Evolutionary conservation across 2,888 invertebrate species (phyloP), one percentile per base, ranked within the genome.

Genomic region (Minunthozetes semirufus): DNA sequence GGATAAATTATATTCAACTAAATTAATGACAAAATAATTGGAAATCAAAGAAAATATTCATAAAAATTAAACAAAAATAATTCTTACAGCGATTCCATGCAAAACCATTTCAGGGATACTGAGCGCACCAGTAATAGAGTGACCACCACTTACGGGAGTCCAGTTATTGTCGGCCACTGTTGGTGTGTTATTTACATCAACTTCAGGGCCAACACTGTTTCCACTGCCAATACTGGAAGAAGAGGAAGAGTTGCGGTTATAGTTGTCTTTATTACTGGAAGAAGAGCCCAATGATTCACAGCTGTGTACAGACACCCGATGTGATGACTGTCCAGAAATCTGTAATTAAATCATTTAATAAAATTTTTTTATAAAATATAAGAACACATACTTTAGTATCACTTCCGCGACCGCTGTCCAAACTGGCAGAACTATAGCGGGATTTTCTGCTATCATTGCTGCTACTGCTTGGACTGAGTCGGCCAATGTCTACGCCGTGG

Each of bases 381-480:
- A 46, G n/a, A 48, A 48, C 71, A 72, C 66, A 71, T 75, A 79
- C 79, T 77, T 78, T 80, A 50, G 90, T 80, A 19, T 79, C 90
- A 15, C 93, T 93, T 42, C 94, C 94, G 77, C 94, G 86, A n/a
- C 94, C 94, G 79, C 92, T 92, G 85, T 94, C 94, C 81, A 94
- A 85, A 76, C 81, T 81, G 27, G 93, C 92, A 0, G 93, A 93
- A 78, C 93, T 93, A 83, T 94, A 93, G 63, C 94, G 87, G 22
- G 93, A 93, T 90, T 82, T 81, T 53, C 80, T 79, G 70, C 53
- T 50, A 17, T 71, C 48, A 72, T 74, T 42, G 53, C 80, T 80
- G 25, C 79, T 78, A 29, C 81, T 80, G 22, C 93, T 93, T 17
- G 94, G 93, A 82, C 93, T 93, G 84, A 94, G 93, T 76, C 94